phyloP scores from a whole-genome alignment of 2,113 vertebrate species.

The Syngnathus scovelli region DNA sequence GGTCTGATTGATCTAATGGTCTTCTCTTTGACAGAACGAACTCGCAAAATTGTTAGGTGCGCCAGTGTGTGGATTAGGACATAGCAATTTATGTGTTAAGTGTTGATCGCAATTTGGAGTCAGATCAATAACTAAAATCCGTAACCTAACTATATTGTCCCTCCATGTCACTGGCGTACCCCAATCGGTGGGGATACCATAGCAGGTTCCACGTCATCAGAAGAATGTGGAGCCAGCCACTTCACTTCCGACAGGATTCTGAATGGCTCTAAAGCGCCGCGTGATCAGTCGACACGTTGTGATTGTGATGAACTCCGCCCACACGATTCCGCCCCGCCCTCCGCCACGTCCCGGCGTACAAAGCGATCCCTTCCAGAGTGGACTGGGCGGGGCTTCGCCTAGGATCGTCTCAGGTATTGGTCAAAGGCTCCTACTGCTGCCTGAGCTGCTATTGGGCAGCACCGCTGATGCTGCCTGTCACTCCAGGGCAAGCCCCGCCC shows the following conservation, averaged over 20 bases:
- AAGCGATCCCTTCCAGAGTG: conserved; percentile 27
- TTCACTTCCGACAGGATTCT: background rate
- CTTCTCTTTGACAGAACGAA: no score
- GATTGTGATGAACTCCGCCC: conserved; percentile 37
- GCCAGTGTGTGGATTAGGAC: no score
- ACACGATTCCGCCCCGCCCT: background rate
- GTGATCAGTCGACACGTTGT: conserved; percentile 44
- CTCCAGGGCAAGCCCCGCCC: conserved; percentile 25
- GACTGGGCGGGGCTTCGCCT: background rate
- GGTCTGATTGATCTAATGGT: no score
- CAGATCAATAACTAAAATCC: no score
- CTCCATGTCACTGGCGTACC: background rate
- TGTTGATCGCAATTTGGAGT: no score
- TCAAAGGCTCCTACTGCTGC: background rate
- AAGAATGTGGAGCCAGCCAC: conserved; percentile 16
- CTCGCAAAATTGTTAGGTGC: no score
- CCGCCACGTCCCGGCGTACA: fast-evolving
- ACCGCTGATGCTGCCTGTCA: conserved; percentile 32
- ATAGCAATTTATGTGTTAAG: no score
- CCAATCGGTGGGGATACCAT: conserved; percentile 11
- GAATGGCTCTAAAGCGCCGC: conserved; percentile 4
- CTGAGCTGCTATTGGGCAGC: conserved; percentile 44
- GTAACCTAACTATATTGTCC: no score
- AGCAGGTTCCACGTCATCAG: conserved; percentile 48
- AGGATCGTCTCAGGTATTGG: conserved; percentile 7